phyloP scores from a whole-genome alignment of 2,888 invertebrate genomes.

The Protophormia terraenovae region DNA sequence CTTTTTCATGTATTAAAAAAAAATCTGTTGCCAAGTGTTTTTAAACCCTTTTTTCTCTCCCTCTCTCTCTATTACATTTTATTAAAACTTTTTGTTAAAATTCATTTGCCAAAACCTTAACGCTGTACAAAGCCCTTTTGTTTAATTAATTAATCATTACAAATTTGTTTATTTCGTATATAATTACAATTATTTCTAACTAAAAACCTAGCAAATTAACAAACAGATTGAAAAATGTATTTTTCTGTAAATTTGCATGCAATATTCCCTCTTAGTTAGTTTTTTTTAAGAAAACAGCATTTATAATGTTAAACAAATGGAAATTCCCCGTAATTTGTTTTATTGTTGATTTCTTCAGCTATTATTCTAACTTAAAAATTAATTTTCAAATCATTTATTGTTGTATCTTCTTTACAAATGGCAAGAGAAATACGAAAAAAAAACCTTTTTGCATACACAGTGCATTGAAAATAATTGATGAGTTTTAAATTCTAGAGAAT shows the following conservation, averaged over 20 bases:
- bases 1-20: too few species aligned
- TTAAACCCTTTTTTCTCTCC: too few species aligned
- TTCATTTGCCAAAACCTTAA: not conserved
- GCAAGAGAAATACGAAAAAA: not conserved
- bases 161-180: not conserved
- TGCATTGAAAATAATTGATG: constrained; percentile 41
- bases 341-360: not conserved
- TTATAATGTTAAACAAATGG: constrained; percentile 29
- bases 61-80: not conserved
- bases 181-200: not conserved
- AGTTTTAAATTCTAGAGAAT: constrained; percentile 28
- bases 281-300: constrained; percentile 6
- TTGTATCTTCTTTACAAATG: not conserved
- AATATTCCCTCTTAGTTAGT: not conserved
- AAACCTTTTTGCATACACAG: constrained; percentile 2
- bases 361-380: not conserved
- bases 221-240: not conserved
- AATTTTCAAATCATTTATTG: constrained; percentile 21
- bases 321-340: constrained; percentile 46
- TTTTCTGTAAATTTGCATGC: too few species aligned
- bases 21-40: too few species aligned
- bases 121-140: not conserved
- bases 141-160: constrained; percentile 2
- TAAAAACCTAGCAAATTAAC: not conserved
- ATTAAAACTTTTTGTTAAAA: not conserved